Evolutionary conservation across 2,113 vertebrate genomes (phyloP), one percentile per base, ranked within the genome.

Genomic region (Corapipo altera): DNA sequence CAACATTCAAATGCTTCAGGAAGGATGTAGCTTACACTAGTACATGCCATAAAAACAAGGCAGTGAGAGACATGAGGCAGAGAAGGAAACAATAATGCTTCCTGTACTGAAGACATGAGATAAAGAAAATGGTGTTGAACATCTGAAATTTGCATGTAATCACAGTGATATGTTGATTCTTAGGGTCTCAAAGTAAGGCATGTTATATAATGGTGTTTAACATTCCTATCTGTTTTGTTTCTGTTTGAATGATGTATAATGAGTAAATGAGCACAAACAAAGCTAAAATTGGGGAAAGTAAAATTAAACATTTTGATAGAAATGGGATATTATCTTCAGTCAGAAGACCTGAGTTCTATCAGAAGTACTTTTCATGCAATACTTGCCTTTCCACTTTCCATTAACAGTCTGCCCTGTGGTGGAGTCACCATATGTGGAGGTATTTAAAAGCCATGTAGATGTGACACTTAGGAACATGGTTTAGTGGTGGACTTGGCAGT

Each of bases 1-100:
- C 49, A 91, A 81, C 57, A 55, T 92, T 97, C 77, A 96, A 87
- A 78, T 66, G 33, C 58, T 80, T 93, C 75, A 61, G 89, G 52
- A 88, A 72, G 46, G 59, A 84, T 93, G 54, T 70, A 77, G 67
- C 33, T 95, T 88, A 35, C n/a, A 46, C 11, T 80, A 57, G 57
- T 73, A 61, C 2, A 12, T 61, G 21, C 15, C 69, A 33, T 74
- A 90, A 84, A 90, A 87, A 72, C 69, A 30, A 24, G 11, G 9
- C 30, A 93, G 23, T 54, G 35, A 70, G n/a, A 78, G 16, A 70
- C 3, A 7, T 32, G 64, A 88, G 30, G 28, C 39, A 69, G 13
- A 73, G 71, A 73, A 70, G 24, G 8, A 88, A 95, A 91, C 14
- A 85, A 24, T 33, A 75, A 37, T 49, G 54, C 32, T 73, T 90